Percentiles rank a stretch among this genome's conserved stretches.
phyloP scores from a whole-genome alignment of 2,888 invertebrate genomes.

The Pristionchus entomophagus region DNA sequence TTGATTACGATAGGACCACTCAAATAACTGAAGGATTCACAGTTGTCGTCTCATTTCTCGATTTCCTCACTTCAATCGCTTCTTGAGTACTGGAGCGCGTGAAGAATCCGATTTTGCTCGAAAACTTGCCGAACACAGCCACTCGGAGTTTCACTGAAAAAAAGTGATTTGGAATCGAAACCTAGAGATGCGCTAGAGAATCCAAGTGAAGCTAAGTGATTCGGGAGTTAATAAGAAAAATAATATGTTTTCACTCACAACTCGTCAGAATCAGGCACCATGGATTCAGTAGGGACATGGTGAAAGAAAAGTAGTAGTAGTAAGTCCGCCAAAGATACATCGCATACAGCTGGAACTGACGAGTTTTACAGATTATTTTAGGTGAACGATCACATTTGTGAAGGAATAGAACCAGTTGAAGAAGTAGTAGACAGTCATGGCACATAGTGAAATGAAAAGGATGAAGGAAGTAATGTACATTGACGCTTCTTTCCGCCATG shows the following conservation, averaged over 20 bases:
- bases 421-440: slow-evolving; percentile 28
- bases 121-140: not conserved
- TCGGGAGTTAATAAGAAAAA: no score
- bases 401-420: slow-evolving; percentile 23
- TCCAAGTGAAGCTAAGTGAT: no score
- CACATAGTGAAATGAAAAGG: not conserved
- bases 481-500: not conserved
- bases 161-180: no score
- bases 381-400: not conserved
- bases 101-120: not conserved
- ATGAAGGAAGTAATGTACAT: slow-evolving; percentile 22
- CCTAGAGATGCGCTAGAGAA: no score
- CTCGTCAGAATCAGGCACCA: slow-evolving; percentile 9
- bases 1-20: no score
- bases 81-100: not conserved
- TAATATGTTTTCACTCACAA: no score
- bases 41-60: not conserved
- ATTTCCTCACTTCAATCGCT: not conserved
- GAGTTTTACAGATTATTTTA: no score
- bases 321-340: slow-evolving; percentile 2
- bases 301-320: not conserved
- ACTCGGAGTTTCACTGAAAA: not conserved
- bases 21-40: not conserved
- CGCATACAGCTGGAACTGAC: not conserved
- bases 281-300: slow-evolving; percentile 9